A percentile compares a stretch with the other conserved stretches of the same genome.
Conservation (phyloP, 2,113 vertebrate species). For the Typhlomys cinereus region DNA sequence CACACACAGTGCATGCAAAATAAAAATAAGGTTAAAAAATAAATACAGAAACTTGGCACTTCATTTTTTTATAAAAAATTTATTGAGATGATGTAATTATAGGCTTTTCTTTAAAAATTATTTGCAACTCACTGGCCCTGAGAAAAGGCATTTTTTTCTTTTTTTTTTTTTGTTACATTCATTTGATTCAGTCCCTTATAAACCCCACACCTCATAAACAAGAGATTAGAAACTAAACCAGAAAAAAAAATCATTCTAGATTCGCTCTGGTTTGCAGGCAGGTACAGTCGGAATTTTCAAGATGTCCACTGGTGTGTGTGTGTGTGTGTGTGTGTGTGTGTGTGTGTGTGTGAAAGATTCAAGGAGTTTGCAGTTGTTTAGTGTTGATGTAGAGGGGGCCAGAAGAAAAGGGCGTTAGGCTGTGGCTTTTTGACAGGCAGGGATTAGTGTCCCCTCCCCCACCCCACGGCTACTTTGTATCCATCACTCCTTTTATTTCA, state of each 20-base stretch:
- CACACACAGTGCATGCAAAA: no score
- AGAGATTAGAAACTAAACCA: conserved; percentile 83
- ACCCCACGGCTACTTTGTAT: not conserved
- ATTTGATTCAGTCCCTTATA: conserved; percentile 88
- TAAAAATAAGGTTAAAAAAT: no score
- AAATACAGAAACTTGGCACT: not conserved
- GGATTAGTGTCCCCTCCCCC: not conserved
- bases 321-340: not conserved
- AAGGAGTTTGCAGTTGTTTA: conserved; percentile 63
- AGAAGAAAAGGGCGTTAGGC: conserved; percentile 53
- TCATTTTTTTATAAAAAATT: conserved; percentile 85
- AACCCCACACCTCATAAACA: conserved; percentile 85
- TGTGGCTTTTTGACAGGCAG: conserved; percentile 28
- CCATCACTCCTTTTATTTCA: not conserved
- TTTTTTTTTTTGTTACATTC: conserved; percentile 87
- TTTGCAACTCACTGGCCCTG: conserved; percentile 91
- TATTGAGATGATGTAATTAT: conserved; percentile 92
- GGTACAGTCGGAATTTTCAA: conserved; percentile 71
- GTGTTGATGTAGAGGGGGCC: conserved; percentile 71
- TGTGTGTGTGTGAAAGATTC: conserved; percentile 27
- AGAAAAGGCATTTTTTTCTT: conserved; percentile 87
- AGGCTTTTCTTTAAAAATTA: conserved; percentile 89
- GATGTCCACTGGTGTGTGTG: conserved; percentile 10
- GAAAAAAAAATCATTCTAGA: conserved; percentile 61
- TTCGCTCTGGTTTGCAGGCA: conserved; percentile 76